These are phyloP conservation scores for Tetragnatha montana DNA, from an alignment of 2,888 invertebrate species.

Conservation along the genomic window DNA sequence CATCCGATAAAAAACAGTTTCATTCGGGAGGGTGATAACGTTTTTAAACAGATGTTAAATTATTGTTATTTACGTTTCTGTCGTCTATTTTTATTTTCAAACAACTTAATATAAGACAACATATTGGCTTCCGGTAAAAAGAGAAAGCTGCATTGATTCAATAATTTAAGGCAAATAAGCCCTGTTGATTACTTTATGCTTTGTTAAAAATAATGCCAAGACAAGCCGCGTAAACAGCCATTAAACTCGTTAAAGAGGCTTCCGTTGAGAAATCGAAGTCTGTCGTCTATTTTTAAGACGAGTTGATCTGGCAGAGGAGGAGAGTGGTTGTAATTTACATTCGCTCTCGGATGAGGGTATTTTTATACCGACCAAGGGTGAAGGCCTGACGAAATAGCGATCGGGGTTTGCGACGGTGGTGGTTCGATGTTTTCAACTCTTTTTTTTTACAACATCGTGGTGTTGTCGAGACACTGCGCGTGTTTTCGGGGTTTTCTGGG, in stretches of 20 bases:
- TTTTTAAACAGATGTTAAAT: too few relatives aligned
- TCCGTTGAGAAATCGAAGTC: not conserved
- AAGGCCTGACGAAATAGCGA: not conserved
- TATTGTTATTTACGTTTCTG: too few relatives aligned
- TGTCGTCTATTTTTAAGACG: not conserved
- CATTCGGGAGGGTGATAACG: too few relatives aligned
- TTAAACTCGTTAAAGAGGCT: not conserved
- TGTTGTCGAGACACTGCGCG: not conserved
- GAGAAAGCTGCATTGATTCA: too few relatives aligned
- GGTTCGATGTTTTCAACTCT: not conserved
- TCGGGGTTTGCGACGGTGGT: not conserved
- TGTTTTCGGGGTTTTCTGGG: not conserved
- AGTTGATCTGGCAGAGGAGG: not conserved
- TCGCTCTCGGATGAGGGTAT: not conserved
- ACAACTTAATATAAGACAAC: too few relatives aligned
- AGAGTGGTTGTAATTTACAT: not conserved
- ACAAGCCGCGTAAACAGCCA: too few relatives aligned
- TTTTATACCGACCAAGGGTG: not conserved
- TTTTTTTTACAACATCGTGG: not conserved
- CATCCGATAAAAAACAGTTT: too few relatives aligned
- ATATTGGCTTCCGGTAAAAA: too few relatives aligned
- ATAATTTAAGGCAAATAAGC: too few relatives aligned
- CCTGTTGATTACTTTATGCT: too few relatives aligned
- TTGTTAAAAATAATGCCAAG: too few relatives aligned
- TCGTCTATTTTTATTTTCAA: too few relatives aligned